These are phyloP conservation scores for Grammomys surdaster DNA, from an alignment of 2,113 vertebrate genomes.

Conservation along the genomic window DNA sequence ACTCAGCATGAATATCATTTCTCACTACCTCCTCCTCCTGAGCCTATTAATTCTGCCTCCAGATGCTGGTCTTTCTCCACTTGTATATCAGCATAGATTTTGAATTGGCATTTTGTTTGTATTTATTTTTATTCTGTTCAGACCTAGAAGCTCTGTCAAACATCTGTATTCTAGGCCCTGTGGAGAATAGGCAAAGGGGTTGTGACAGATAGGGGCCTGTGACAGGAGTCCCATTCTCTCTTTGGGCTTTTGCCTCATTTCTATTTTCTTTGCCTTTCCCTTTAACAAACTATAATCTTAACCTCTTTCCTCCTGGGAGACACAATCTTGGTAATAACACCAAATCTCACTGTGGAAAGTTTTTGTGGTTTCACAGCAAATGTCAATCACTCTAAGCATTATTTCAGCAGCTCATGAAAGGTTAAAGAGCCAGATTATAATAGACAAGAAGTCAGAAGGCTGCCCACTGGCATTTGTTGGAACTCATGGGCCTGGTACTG, in stretches of 20 bases:
- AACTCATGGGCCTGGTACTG: not conserved
- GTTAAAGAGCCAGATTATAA: slow-evolving; percentile 9
- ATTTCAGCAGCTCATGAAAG: slow-evolving; percentile 48
- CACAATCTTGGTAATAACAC: not conserved
- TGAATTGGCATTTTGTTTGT: slow-evolving; percentile 31
- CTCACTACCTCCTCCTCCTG: not conserved
- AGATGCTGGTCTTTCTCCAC: not conserved
- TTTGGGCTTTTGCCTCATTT: not conserved
- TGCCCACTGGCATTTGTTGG: not conserved
- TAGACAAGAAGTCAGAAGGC: slow-evolving; percentile 53
- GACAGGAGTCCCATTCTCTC: not conserved
- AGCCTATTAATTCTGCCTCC: not conserved
- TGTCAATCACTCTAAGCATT: slow-evolving; percentile 31
- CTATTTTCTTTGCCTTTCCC: not conserved
- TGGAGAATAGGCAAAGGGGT: not conserved
- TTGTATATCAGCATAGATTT: not conserved
- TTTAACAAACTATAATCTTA: not conserved
- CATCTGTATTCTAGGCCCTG: not conserved
- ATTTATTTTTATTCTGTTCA: not conserved
- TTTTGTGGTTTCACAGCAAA: slow-evolving; percentile 56
- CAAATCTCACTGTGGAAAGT: not conserved
- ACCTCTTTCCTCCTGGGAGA: slow-evolving; percentile 4
- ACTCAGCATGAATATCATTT: not conserved
- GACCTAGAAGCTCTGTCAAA: slow-evolving; percentile 14
- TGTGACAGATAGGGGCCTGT: not conserved